phyloP scores from a whole-genome alignment of 1,140 invertebrate species.

The Andrena cerasifolii region DNA sequence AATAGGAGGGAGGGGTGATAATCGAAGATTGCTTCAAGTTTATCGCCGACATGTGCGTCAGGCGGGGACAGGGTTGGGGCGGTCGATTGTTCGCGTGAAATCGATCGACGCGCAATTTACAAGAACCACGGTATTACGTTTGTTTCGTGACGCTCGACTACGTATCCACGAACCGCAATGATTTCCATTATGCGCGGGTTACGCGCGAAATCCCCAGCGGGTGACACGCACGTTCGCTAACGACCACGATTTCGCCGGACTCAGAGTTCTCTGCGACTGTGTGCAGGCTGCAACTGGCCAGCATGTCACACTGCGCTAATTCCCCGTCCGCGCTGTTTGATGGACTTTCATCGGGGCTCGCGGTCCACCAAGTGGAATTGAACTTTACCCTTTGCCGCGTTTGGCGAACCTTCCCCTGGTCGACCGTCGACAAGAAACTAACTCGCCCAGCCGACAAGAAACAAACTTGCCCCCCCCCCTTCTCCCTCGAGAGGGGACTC shows the following conservation, averaged over 20 bases:
- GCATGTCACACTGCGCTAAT: not conserved
- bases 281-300: not conserved
- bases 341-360: conserved; percentile 5
- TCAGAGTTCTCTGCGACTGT: not conserved
- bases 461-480: not conserved
- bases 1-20: not conserved
- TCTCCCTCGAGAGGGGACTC: not conserved
- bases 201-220: not conserved
- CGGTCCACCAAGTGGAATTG: conserved; percentile 1
- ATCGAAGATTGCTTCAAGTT: conserved; percentile 15
- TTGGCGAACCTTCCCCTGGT: not conserved
- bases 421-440: not conserved
- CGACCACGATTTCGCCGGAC: not conserved
- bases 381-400: conserved; percentile 35
- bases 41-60: too few relatives aligned
- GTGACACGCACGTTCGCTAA: too few relatives aligned
- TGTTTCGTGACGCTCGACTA: not conserved
- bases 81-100: not conserved
- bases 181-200: conserved; percentile 15
- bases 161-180: not conserved
- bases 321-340: not conserved
- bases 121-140: conserved; percentile 3
- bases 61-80: too few relatives aligned
- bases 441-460: not conserved
- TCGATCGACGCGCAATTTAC: conserved; percentile 9